A percentile compares a stretch with the other conserved stretches of the same genome.
Conservation (phyloP, 2,888 invertebrate species). For the Limnephilus lunatus region DNA sequence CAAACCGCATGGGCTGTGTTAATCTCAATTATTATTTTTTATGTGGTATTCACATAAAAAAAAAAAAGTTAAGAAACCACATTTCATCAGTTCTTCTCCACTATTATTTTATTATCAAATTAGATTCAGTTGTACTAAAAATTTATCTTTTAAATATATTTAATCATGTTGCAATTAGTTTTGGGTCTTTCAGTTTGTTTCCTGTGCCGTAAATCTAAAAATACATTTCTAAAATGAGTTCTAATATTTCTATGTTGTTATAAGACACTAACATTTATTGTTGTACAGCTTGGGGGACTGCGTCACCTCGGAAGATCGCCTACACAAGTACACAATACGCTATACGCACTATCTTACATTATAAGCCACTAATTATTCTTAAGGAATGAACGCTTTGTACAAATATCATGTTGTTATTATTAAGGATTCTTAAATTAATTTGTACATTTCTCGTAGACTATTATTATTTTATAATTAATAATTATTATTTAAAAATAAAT, state of each 20-base stretch:
- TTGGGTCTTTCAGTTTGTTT: not conserved
- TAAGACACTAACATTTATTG: not conserved
- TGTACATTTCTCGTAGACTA: not conserved
- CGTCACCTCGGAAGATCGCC: not conserved
- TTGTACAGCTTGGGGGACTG: no score
- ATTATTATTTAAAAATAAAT: not conserved
- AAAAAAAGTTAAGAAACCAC: no score
- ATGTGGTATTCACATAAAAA: no score
- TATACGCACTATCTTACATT: not conserved
- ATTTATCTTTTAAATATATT: no score
- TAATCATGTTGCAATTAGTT: no score
- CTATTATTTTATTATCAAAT: no score
- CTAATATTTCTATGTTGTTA: not conserved
- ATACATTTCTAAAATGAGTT: not conserved
- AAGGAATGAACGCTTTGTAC: not conserved
- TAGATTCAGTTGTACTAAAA: no score
- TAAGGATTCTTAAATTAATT: slow-evolving; percentile 2
- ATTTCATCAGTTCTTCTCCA: no score
- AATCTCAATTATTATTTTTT: no score
- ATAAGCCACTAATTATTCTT: not conserved
- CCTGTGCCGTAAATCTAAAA: not conserved
- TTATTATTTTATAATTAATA: not conserved
- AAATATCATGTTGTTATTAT: not conserved
- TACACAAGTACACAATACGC: not conserved
- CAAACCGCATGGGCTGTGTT: no score